These are phyloP conservation scores for Ianthella basta DNA, from an alignment of 37 sponge, comb jelly and placozoan genomes.

Conservation along the genomic window DNA sequence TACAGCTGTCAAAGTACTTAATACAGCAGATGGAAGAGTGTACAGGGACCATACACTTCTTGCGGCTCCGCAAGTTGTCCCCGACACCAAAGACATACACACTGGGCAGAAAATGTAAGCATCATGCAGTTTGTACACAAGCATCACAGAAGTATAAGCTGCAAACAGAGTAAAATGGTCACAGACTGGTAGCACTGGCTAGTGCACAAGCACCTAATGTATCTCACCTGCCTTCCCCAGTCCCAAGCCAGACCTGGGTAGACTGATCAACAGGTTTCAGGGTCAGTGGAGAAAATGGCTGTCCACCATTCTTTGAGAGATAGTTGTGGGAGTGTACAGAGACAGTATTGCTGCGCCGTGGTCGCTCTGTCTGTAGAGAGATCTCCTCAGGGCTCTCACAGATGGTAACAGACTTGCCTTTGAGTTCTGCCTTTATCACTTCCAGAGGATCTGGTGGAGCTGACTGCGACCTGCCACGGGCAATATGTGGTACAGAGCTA, in stretches of 20 bases:
- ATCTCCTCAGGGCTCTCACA: slow-evolving; percentile 4
- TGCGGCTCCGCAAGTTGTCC: slow-evolving; percentile 53
- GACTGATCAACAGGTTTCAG: slow-evolving; percentile 7
- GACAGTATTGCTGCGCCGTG: background rate
- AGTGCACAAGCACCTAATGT: background rate
- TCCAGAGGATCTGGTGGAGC: slow-evolving; percentile 27
- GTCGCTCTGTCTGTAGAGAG: background rate
- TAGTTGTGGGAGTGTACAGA: background rate
- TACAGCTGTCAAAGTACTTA: slow-evolving; percentile 41
- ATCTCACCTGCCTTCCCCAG: slow-evolving; percentile 35
- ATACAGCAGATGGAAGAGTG: slow-evolving; percentile 52
- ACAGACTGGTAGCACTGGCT: background rate
- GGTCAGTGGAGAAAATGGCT: slow-evolving; percentile 50
- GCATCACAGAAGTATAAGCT: slow-evolving; percentile 13
- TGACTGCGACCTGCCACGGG: background rate
- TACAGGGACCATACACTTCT: slow-evolving; percentile 34
- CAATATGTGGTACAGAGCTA: too few relatives aligned
- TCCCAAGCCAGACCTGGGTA: slow-evolving; percentile 72
- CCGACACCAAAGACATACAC: slow-evolving; percentile 42
- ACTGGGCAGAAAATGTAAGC: background rate
- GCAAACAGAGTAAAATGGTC: background rate
- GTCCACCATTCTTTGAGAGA: too few relatives aligned
- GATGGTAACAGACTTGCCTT: background rate
- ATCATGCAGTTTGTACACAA: background rate
- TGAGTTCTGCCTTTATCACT: background rate